phyloP scores from a whole-genome alignment of 1,140 invertebrate species.

The Chironomus striatipennis region DNA sequence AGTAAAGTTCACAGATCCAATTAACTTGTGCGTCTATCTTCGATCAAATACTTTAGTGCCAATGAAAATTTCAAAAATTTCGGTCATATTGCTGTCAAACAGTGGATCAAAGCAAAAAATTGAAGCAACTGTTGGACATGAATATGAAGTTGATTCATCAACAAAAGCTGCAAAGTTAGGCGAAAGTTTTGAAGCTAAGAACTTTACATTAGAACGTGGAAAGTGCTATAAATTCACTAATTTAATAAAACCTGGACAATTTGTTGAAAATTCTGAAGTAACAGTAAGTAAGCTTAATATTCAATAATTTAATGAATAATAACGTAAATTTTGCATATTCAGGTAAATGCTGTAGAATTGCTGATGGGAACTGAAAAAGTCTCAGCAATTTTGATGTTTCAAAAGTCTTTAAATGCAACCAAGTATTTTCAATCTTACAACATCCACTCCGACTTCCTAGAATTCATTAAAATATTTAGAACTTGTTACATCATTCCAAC shows the following conservation, averaged over 20 bases:
- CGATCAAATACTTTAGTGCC: slow-evolving; percentile 38
- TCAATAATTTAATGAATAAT: neutral
- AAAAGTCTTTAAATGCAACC: slow-evolving; percentile 29
- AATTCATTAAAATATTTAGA: slow-evolving; percentile 36
- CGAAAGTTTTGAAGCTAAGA: slow-evolving; percentile 28
- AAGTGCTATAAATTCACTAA: slow-evolving; percentile 35
- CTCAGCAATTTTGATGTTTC: slow-evolving; percentile 33
- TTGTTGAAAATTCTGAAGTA: slow-evolving; percentile 36
- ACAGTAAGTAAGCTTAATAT: slow-evolving; percentile 24
- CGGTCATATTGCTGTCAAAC: slow-evolving; percentile 34
- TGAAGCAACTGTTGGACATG: slow-evolving; percentile 31
- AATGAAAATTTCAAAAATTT: slow-evolving; percentile 33
- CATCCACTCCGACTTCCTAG: slow-evolving; percentile 36
- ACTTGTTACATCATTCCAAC: slow-evolving; percentile 40
- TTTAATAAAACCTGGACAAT: slow-evolving; percentile 35
- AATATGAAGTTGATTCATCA: slow-evolving; percentile 27
- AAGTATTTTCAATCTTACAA: slow-evolving; percentile 36
- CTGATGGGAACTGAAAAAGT: slow-evolving; percentile 37
- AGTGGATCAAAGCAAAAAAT: slow-evolving; percentile 33
- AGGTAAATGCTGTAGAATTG: slow-evolving; percentile 34
- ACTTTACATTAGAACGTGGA: slow-evolving; percentile 34
- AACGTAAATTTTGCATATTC: slow-evolving; percentile 26
- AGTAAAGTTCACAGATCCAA: slow-evolving; percentile 46
- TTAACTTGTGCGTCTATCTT: slow-evolving; percentile 45
- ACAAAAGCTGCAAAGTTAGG: neutral